A percentile compares a stretch with the other conserved stretches of the same genome.
phyloP scores from a whole-genome alignment of 2,797 vertebrate species.

The Agapornis canus region DNA sequence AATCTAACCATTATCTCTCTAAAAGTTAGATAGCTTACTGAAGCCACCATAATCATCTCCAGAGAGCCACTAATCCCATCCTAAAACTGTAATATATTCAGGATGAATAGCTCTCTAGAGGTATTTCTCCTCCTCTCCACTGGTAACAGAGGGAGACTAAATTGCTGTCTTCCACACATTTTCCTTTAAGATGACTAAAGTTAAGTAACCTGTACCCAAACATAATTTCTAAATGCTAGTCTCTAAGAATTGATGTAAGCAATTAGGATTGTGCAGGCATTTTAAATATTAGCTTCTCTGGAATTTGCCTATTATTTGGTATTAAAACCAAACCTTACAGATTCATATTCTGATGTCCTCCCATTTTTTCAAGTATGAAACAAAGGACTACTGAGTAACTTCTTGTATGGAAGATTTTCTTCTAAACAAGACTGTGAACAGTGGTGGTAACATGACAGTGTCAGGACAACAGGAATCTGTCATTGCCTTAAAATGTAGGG shows the following conservation, averaged over 20 bases:
- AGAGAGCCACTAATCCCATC: constrained; percentile 31
- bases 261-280: background rate
- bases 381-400: background rate
- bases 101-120: constrained; percentile 23
- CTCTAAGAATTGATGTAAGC: background rate
- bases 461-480: background rate
- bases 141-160: constrained; percentile 11
- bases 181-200: background rate
- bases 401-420: background rate
- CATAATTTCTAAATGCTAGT: background rate
- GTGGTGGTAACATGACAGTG: background rate
- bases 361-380: background rate
- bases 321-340: background rate
- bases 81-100: constrained; percentile 47
- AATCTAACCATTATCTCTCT: background rate
- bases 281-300: background rate
- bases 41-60: constrained; percentile 37
- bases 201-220: background rate
- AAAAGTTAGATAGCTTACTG: constrained; percentile 3
- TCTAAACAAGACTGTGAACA: background rate
- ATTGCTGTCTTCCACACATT: background rate
- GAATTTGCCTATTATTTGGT: background rate
- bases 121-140: constrained; percentile 11
- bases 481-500: background rate
- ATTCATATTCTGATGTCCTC: background rate